A percentile compares a stretch with the other conserved stretches of the same genome.
Conservation (phyloP, 2,888 invertebrate genomes). For the Acanthopleura granulata region DNA sequence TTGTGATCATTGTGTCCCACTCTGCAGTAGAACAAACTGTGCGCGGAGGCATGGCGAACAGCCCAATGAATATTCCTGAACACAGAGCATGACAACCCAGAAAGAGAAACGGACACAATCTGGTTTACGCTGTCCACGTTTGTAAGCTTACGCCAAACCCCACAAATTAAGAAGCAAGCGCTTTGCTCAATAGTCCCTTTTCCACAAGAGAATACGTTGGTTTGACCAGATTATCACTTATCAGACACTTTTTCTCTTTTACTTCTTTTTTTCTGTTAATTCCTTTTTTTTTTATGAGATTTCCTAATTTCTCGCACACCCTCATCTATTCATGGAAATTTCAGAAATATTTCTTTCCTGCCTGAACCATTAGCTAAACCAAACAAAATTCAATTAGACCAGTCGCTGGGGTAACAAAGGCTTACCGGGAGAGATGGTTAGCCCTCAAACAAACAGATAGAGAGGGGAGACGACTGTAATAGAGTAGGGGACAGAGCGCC, state of each 20-base stretch:
- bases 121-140: too few species aligned
- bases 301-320: background rate
- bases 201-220: too few species aligned
- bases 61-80: background rate
- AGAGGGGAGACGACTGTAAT: slow-evolving; percentile 3
- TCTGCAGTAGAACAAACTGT: too few species aligned
- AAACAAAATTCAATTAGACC: slow-evolving; percentile 17
- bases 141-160: background rate
- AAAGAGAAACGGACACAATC: too few species aligned
- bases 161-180: slow-evolving; percentile 5
- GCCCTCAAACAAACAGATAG: background rate
- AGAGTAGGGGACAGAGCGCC: background rate
- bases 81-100: background rate
- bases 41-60: too few species aligned
- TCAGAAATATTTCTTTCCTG: slow-evolving; percentile 15
- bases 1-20: background rate
- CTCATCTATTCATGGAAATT: slow-evolving; percentile 12
- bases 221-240: too few species aligned
- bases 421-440: background rate
- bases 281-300: too few species aligned
- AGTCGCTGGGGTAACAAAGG: background rate
- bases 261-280: too few species aligned
- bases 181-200: background rate
- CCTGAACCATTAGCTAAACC: slow-evolving; percentile 7
- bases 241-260: too few species aligned